A percentile compares a stretch with the other conserved stretches of the same genome.
phyloP scores from a whole-genome alignment of 30 jellyfish, hydroid and myxozoan species.

The Hydractinia symbiolongicarpus region DNA sequence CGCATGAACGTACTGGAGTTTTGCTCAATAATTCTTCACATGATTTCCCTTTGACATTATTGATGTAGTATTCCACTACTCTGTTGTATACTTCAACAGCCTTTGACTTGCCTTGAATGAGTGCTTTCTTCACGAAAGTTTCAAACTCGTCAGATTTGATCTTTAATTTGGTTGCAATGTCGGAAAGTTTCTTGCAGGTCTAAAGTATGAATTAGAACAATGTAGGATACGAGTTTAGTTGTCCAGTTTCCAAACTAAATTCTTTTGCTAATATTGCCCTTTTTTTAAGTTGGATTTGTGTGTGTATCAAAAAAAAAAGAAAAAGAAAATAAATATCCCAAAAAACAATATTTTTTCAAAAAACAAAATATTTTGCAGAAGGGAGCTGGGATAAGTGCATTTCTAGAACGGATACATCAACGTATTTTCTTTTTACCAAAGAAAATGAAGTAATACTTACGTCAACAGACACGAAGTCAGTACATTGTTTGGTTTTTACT shows the following conservation, averaged over 20 bases:
- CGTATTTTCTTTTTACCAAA: not conserved
- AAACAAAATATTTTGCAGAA: too few species aligned
- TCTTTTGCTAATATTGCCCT: too few species aligned
- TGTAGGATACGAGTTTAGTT: too few species aligned
- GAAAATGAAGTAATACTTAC: not conserved
- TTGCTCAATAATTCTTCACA: constrained; percentile 9
- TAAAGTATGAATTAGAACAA: not conserved
- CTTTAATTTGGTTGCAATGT: constrained; percentile 2
- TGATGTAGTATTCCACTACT: constrained; percentile 12
- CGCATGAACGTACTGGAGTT: not conserved
- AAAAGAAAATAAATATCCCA: too few species aligned
- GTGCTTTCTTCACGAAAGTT: constrained; percentile 3
- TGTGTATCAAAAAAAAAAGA: too few species aligned
- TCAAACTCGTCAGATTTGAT: constrained; percentile 6
- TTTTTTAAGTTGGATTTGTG: too few species aligned
- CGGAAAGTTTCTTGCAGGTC: constrained; percentile 2
- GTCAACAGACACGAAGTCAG: not conserved
- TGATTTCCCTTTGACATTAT: constrained; percentile 6
- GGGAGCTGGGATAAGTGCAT: too few species aligned
- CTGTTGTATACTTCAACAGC: constrained; percentile 13
- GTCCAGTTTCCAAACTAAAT: too few species aligned
- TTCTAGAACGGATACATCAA: too few species aligned
- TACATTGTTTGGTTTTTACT: not conserved
- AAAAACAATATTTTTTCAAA: too few species aligned
- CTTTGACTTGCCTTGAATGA: not conserved